Evolutionary conservation across 2,888 invertebrate species (phyloP).

Genomic region (Choristoneura rosaceana): DNA sequence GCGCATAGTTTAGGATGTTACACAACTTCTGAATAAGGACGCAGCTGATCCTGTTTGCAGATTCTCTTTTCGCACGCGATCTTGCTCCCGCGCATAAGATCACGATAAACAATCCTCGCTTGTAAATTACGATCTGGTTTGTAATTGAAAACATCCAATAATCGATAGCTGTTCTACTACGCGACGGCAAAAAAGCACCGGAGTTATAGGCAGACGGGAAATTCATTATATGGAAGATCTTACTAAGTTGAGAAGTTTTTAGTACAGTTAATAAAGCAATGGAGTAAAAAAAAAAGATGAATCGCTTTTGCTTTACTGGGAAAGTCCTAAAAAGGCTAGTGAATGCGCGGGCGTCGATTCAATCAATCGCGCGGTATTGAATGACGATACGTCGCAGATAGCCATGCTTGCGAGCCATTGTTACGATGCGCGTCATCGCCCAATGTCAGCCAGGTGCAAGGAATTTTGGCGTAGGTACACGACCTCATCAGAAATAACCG

Average conservation of each 20-base stretch:
- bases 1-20: background rate
- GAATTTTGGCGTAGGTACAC: slow-evolving; percentile 68
- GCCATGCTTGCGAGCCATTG: slow-evolving; percentile 53
- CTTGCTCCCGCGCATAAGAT: slow-evolving; percentile 52
- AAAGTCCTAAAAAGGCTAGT: slow-evolving; percentile 49
- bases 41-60: slow-evolving; percentile 9
- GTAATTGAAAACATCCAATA: slow-evolving; percentile 56
- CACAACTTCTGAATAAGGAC: background rate
- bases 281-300: slow-evolving; percentile 29
- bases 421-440: slow-evolving; percentile 46
- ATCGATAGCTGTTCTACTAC: slow-evolving; percentile 45
- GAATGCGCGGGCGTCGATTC: slow-evolving; percentile 49
- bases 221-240: background rate
- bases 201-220: slow-evolving; percentile 6
- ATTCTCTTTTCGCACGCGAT: slow-evolving; percentile 38
- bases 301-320: slow-evolving; percentile 37
- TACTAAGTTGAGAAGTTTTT: background rate
- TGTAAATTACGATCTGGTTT: slow-evolving; percentile 53
- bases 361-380: slow-evolving; percentile 35
- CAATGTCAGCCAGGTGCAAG: slow-evolving; percentile 49
- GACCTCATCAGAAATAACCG: slow-evolving; percentile 67
- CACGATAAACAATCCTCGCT: slow-evolving; percentile 50
- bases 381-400: slow-evolving; percentile 50
- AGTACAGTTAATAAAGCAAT: slow-evolving; percentile 30
- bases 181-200: slow-evolving; percentile 13